Conservation (phyloP, 92 coral and sea anemone species). For the Siderastrea siderea region DNA sequence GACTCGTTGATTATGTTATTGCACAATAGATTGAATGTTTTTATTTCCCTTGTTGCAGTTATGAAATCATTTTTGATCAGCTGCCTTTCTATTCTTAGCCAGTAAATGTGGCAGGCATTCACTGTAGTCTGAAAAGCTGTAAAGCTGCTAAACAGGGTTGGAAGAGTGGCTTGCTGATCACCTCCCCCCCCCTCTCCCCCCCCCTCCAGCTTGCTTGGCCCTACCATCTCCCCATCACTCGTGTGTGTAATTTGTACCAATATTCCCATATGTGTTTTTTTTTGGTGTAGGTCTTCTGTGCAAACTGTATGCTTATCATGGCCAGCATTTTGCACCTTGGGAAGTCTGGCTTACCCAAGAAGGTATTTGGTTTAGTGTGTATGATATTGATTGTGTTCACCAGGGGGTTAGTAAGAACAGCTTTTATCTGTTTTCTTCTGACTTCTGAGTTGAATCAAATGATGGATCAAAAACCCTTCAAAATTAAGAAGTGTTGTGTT, state of each 20-base stretch:
- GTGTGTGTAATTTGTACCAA: not conserved
- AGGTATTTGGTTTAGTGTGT: constrained; percentile 64
- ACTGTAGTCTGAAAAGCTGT: too few species aligned
- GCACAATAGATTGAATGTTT: too few species aligned
- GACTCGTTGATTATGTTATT: too few species aligned
- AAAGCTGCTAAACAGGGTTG: too few species aligned
- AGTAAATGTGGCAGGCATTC: too few species aligned
- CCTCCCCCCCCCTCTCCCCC: too few species aligned
- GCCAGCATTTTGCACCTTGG: constrained; percentile 98
- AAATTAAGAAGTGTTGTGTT: too few species aligned
- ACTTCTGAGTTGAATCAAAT: too few species aligned
- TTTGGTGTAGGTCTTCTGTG: constrained; percentile 85
- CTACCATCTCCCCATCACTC: not conserved
- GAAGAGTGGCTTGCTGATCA: not conserved
- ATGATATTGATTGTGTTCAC: not conserved
- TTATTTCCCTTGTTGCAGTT: too few species aligned
- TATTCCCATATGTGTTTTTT: not conserved
- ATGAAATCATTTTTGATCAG: too few species aligned
- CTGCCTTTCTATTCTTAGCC: too few species aligned
- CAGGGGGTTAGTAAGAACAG: not conserved
- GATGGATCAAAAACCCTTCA: too few species aligned
- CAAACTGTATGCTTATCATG: constrained; percentile 98
- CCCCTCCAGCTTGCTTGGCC: not conserved
- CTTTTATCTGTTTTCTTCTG: not conserved
- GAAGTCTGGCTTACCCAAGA: constrained; percentile 96